Evolutionary conservation across 2,797 vertebrate genomes (phyloP), one percentile per base, ranked within the genome.

Genomic region (Pantherophis alleghaniensis): DNA sequence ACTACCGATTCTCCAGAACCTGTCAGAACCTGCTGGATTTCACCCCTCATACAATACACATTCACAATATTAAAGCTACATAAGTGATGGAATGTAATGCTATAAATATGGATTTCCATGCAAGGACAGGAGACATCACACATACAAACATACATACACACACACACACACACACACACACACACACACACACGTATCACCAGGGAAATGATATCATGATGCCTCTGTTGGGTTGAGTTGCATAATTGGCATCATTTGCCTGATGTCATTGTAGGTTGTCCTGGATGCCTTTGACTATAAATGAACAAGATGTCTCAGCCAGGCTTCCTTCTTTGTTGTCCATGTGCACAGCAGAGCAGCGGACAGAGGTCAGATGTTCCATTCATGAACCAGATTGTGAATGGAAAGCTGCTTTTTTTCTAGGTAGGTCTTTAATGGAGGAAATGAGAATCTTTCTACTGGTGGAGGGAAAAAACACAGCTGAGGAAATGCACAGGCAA

Each of bases 31-130:
- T 51, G 47, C 47, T 51, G 47, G 47, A 51, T 51, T 51, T 51
- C 47, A 51, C 47, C 7, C 47, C 47, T 51, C 57, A 47, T 32
- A 91, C 1, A 89, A 86, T 51, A 0, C 0, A 0, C 1, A 28
- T 61, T 7, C 13, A 74, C 37, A 47, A 60, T 10, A 16, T 56
- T 12, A 56, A 86, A 4, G 61, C 51, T 74, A 2, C 0, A 57
- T 20, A 10, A 12, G n/a, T 89, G 24, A 63, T 91, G 47, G 83
- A 53, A 87, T 42, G 69, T 11, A 42, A 79, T 20, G 32, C 32
- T 79, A 42, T 79, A 79, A 79, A 42, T 22, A 42, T 79, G 37
- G 69, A 79, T 42, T 79, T 79, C 18, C 7, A 42, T 42, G 32
- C 7, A 37, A 42, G 3, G 37, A 42, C 18, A 22, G 37, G 20